Conservation (phyloP, 2,797 vertebrate species). For the Dipus sagitta region DNA sequence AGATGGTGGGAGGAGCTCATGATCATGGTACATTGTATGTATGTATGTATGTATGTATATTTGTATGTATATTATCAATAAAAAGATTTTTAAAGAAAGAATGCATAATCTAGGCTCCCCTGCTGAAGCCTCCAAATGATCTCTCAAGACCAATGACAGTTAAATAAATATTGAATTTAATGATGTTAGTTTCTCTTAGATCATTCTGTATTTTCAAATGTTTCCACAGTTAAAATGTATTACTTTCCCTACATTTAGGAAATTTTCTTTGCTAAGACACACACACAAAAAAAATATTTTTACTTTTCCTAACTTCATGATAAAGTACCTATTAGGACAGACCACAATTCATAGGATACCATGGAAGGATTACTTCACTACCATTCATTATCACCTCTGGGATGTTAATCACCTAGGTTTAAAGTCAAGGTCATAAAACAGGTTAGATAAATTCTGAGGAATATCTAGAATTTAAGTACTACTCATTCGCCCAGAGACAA, state of each 20-base stretch:
- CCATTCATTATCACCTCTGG: neutral
- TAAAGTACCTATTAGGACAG: neutral
- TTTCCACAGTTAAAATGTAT: constrained; percentile 26
- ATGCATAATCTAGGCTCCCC: neutral
- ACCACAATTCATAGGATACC: neutral
- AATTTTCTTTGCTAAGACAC: neutral
- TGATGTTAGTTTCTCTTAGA: neutral
- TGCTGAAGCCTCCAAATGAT: neutral
- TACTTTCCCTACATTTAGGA: neutral
- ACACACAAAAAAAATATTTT: neutral
- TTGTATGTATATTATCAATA: no score
- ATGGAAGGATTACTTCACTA: neutral
- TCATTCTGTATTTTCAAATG: neutral
- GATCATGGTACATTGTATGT: no score
- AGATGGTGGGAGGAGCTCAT: no score
- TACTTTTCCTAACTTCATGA: constrained; percentile 9
- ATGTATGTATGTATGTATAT: no score
- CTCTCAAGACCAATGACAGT: neutral
- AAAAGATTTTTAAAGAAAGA: no score
- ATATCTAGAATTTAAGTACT: neutral
- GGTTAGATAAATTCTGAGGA: neutral
- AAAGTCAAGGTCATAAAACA: neutral
- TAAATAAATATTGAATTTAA: neutral
- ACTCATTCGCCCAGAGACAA: neutral
- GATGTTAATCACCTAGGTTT: neutral